Conservation (phyloP, 1,140 invertebrate genomes). For the Bombus polaris region DNA sequence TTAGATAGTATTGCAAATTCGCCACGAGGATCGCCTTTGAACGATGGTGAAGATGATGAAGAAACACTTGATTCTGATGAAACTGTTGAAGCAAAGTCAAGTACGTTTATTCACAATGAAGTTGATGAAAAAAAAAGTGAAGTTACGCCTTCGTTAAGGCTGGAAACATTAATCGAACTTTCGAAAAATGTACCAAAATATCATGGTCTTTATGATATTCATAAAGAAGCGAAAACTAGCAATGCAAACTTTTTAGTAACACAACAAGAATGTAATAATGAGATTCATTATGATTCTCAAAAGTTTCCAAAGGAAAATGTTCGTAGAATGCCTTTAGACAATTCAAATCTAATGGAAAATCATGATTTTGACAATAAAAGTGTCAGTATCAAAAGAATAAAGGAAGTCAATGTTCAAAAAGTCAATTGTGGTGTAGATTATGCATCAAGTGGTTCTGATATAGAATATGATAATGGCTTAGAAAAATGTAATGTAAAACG, state of each 20-base stretch:
- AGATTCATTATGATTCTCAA: conserved; percentile 85
- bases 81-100: conserved; percentile 72
- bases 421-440: conserved; percentile 72
- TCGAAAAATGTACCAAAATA: conserved; percentile 67
- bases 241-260: conserved; percentile 86
- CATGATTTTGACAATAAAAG: conserved; percentile 82
- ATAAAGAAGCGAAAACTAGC: conserved; percentile 86
- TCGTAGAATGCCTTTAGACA: conserved; percentile 77
- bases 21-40: conserved; percentile 71
- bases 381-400: conserved; percentile 81
- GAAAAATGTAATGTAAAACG: conserved; percentile 81
- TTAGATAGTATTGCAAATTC: conserved; percentile 78
- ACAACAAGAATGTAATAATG: conserved; percentile 83
- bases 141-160: conserved; percentile 51
- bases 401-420: conserved; percentile 81
- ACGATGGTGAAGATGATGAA: conserved; percentile 72
- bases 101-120: conserved; percentile 75
- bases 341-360: conserved; percentile 80
- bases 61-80: conserved; percentile 78
- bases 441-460: conserved; percentile 73
- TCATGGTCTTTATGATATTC: conserved; percentile 83
- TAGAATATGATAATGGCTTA: conserved; percentile 75
- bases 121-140: conserved; percentile 67
- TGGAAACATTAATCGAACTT: conserved; percentile 71
- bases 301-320: conserved; percentile 84